Evolutionary conservation across 2,888 invertebrate genomes (phyloP).

Genomic region (Cloeon dipterum): DNA sequence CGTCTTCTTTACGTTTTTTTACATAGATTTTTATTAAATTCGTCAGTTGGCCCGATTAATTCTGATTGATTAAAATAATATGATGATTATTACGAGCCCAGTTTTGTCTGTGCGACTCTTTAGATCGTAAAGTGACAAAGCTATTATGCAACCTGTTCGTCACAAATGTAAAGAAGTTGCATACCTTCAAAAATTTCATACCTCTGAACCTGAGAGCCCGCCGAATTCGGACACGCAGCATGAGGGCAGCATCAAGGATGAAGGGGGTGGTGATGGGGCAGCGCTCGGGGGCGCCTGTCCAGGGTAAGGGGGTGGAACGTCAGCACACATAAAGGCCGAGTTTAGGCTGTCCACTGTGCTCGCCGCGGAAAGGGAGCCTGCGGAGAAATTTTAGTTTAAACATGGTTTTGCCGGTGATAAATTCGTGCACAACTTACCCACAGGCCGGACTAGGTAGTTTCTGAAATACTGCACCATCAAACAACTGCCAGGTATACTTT

Average conservation of each 20-base stretch:
- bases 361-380: slow-evolving; percentile 57
- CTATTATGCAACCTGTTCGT: no score
- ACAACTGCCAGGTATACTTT: slow-evolving; percentile 43
- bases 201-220: background rate
- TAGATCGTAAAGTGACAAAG: no score
- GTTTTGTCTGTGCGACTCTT: no score
- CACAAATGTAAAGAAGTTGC: no score
- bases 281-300: slow-evolving; percentile 3
- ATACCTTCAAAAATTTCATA: no score
- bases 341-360: slow-evolving; percentile 70
- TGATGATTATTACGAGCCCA: no score
- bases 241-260: background rate
- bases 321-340: slow-evolving; percentile 58
- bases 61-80: no score
- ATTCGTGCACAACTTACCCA: slow-evolving; percentile 23
- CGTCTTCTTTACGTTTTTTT: no score
- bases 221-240: background rate
- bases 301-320: slow-evolving; percentile 3
- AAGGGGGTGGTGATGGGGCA: slow-evolving; percentile 1
- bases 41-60: no score
- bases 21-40: no score
- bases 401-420: background rate
- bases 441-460: slow-evolving; percentile 50
- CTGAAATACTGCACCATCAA: slow-evolving; percentile 69
- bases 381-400: slow-evolving; percentile 10